phyloP scores from a whole-genome alignment of 1,140 invertebrate genomes.

The Tribolium madens region DNA sequence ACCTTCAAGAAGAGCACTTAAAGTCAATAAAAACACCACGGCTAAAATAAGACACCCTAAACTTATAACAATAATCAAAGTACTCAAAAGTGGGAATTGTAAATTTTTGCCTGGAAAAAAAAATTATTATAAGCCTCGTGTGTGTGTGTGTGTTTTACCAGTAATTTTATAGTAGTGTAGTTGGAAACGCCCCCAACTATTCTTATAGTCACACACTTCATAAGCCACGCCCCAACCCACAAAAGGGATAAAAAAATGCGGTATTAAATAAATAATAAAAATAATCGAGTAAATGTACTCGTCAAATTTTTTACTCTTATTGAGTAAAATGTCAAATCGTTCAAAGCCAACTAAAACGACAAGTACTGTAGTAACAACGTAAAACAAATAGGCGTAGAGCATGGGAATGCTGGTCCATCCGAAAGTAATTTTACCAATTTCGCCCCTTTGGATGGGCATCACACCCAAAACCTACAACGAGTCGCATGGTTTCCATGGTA shows the following conservation, averaged over 20 bases:
- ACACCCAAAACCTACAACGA: slow-evolving; percentile 67
- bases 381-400: slow-evolving; percentile 72
- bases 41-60: slow-evolving; percentile 71
- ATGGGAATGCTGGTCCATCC: slow-evolving; percentile 71
- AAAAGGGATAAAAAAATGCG: slow-evolving; percentile 75
- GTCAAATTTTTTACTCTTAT: slow-evolving; percentile 70
- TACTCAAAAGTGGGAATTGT: slow-evolving; percentile 71
- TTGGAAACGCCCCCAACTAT: slow-evolving; percentile 71
- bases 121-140: background rate
- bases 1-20: slow-evolving; percentile 71
- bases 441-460: slow-evolving; percentile 69
- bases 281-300: slow-evolving; percentile 75
- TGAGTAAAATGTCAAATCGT: slow-evolving; percentile 69
- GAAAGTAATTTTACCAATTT: slow-evolving; percentile 70
- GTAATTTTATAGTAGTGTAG: slow-evolving; percentile 64
- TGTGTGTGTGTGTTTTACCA: slow-evolving; percentile 51
- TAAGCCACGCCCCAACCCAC: slow-evolving; percentile 74
- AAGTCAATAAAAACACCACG: slow-evolving; percentile 69
- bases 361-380: slow-evolving; percentile 68
- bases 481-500: no score
- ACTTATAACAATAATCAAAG: slow-evolving; percentile 70
- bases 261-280: slow-evolving; percentile 72
- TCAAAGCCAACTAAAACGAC: slow-evolving; percentile 71
- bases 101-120: slow-evolving; percentile 67
- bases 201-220: slow-evolving; percentile 74